phyloP scores from a whole-genome alignment of 1,140 invertebrate species.

The Himalopsyche phryganea region DNA sequence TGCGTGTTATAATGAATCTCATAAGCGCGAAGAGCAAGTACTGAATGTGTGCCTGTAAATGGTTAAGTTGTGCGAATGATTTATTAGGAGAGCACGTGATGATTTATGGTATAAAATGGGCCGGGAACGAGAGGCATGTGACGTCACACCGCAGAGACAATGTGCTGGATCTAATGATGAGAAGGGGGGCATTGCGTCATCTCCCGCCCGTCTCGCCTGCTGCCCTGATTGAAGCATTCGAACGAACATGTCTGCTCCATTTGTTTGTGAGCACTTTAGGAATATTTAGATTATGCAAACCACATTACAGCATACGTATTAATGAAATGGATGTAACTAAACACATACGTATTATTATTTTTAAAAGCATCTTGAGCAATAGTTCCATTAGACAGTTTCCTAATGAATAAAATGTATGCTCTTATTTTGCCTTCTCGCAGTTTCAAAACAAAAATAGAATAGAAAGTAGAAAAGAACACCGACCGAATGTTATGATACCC shows the following conservation, averaged over 20 bases:
- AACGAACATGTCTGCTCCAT: not conserved
- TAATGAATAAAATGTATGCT: no score
- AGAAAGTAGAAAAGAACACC: no score
- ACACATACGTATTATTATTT: no score
- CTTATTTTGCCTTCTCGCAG: no score
- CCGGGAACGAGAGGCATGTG: not conserved
- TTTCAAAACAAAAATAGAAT: no score
- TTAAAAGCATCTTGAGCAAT: no score
- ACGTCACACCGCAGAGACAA: conserved; percentile 4
- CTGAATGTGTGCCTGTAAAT: conserved; percentile 7
- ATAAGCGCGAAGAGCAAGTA: conserved; percentile 6
- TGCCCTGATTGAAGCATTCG: no score
- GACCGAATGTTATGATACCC: no score
- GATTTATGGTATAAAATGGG: conserved; percentile 29
- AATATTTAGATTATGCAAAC: not conserved
- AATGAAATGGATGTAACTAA: not conserved
- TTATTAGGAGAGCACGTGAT: conserved; percentile 24
- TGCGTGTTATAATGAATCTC: conserved; percentile 30
- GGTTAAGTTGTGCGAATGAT: conserved; percentile 27
- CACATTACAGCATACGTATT: not conserved
- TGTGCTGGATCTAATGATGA: no score
- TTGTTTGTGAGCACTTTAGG: not conserved
- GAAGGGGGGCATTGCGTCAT: no score
- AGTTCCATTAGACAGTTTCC: no score
- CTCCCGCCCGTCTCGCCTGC: no score